phyloP scores from a whole-genome alignment of 2,888 invertebrate genomes.

The Napeogenes inachia region DNA sequence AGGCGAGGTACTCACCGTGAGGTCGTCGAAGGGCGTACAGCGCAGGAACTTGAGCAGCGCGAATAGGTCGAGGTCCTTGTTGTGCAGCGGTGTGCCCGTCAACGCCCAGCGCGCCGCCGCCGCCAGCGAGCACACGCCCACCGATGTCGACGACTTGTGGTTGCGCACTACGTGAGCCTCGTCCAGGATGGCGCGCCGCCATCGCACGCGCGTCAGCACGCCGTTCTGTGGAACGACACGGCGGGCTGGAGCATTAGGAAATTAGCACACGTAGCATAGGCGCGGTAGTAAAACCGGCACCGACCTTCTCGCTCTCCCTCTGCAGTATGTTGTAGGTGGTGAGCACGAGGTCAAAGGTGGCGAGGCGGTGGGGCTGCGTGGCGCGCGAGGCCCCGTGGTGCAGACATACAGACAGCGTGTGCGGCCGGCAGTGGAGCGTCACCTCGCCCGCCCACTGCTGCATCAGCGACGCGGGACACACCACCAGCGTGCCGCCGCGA shows the following conservation, averaged over 20 bases:
- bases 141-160: constrained; percentile 85
- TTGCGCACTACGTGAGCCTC: constrained; percentile 96
- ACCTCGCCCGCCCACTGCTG: constrained; percentile 94
- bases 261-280: too few species aligned
- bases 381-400: constrained; percentile 91
- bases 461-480: constrained; percentile 94
- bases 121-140: constrained; percentile 81
- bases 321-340: constrained; percentile 91
- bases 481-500: constrained; percentile 87
- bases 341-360: constrained; percentile 87
- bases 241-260: too few species aligned
- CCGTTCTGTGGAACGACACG: constrained; percentile 53
- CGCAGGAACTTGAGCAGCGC: constrained; percentile 88
- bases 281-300: background rate
- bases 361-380: constrained; percentile 77
- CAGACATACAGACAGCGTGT: constrained; percentile 79
- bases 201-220: constrained; percentile 82
- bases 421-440: constrained; percentile 76
- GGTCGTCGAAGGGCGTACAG: constrained; percentile 93
- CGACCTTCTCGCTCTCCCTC: constrained; percentile 77
- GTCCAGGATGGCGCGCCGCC: constrained; percentile 93
- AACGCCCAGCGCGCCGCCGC: constrained; percentile 82
- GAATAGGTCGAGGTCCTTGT: constrained; percentile 90
- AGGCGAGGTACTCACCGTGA: constrained; percentile 64
- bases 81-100: constrained; percentile 97